A percentile compares a stretch with the other conserved stretches of the same genome.
These are phyloP conservation scores for Pseudocheirus occidentalis DNA, from an alignment of 2,797 vertebrate genomes.

Conservation along the genomic window DNA sequence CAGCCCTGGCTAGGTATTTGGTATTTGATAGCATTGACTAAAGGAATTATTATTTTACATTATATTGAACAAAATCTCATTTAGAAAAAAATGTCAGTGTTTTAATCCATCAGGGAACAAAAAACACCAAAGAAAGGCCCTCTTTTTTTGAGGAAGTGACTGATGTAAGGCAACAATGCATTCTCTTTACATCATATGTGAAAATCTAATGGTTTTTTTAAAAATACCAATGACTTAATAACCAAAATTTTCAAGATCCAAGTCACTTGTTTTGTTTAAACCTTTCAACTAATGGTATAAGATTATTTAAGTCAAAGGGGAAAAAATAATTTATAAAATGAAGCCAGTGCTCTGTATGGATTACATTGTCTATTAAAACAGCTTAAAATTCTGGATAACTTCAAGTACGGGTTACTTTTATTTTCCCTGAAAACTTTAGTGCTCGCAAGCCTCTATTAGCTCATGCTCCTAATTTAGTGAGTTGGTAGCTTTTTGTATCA, in stretches of 20 bases:
- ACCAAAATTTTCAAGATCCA: not conserved
- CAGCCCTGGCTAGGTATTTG: not conserved
- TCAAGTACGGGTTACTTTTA: not conserved
- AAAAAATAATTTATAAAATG: slow-evolving; percentile 19
- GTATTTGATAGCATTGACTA: not conserved
- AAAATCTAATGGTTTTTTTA: not conserved
- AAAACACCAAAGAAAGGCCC: not conserved
- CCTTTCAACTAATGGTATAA: not conserved
- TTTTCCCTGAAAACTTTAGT: slow-evolving; percentile 30
- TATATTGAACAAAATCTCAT: not conserved
- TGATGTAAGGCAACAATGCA: not conserved
- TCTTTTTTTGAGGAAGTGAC: not conserved
- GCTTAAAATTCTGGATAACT: not conserved
- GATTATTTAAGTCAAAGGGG: not conserved
- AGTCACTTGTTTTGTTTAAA: not conserved
- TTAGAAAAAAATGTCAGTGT: not conserved
- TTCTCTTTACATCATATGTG: not conserved
- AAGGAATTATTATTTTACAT: not conserved
- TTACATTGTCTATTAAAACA: slow-evolving; percentile 21
- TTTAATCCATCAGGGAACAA: not conserved
- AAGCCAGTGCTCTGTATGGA: not conserved
- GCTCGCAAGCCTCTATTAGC: not conserved
- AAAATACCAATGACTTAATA: not conserved
- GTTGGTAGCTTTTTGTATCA: slow-evolving; percentile 16
- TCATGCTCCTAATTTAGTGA: not conserved